Evolutionary conservation across 2,113 vertebrate species (phyloP), one percentile per base, ranked within the genome.

Genomic region (Lonchura striata): DNA sequence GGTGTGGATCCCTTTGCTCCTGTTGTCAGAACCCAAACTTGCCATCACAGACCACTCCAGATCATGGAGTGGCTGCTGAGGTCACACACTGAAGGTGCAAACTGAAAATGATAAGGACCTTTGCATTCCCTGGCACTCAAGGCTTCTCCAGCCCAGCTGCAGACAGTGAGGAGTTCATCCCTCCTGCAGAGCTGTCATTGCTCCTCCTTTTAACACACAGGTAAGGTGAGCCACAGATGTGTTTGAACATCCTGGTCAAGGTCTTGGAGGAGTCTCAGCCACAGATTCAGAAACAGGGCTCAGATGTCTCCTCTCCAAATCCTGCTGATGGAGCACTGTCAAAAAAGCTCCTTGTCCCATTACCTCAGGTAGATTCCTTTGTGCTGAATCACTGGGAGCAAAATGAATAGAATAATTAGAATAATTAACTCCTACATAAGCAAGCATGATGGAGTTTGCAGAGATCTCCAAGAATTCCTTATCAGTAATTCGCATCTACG

Each of bases 391-490:
- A 86, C 69, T 46, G 49, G 10, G 12, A 56, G 28, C 22, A 56
- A 74, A 74, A 93, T 69, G 47, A 33, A 22, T 49, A 50, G 22
- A 37, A 83, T 42, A 86, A 92, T 93, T 88, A 88, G 54, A 72
- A 77, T 61, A 92, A 96, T 93, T 93, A 96, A 88, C 71, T 86
- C 82, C 68, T 37, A 74, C 82, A 74, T 23, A 66, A 92, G 30
- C 33, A 59, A 77, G 54, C 47, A 21, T 59, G 47, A 86, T 70
- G 35, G 15, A 75, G 76, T 94, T 64, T 60, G 37, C 65, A 79
- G 85, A 87, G 77, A 79, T 64, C 64, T 95, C 88, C 77, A 94
- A 92, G 76, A 94, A 88, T 65, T 42, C 33, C 33, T 52, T 86
- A 91, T 86, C 80, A 31, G 37, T 4, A 2, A 64, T 79, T 72